Evolutionary conservation across 1,140 invertebrate genomes (phyloP).

Genomic region (Coenobita brevimanus): DNA sequence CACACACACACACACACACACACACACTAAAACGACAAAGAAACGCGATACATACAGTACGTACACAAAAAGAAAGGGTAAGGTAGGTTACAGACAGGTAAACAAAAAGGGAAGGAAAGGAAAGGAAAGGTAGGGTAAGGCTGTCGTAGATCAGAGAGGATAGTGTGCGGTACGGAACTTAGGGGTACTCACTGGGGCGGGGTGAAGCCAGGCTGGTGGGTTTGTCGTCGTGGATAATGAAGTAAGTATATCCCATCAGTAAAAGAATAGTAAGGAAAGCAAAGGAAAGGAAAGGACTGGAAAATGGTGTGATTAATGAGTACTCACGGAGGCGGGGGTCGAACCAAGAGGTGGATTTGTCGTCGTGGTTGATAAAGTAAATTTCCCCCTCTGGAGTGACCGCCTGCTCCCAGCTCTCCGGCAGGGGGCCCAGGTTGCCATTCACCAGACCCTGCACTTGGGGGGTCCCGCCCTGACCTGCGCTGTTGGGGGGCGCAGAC

Average conservation of each 20-base stretch:
- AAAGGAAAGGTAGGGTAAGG: no score
- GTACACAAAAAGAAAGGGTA: no score
- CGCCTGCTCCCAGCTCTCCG: conserved; percentile 97
- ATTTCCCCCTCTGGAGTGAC: conserved; percentile 93
- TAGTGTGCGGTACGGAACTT: no score
- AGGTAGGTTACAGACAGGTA: no score
- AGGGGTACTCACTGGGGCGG: no score
- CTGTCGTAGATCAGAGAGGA: no score
- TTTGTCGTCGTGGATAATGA: no score
- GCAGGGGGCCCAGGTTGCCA: conserved; percentile 83
- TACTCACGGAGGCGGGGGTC: conserved; percentile 96
- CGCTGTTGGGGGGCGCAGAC: conserved; percentile 8
- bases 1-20: not conserved
- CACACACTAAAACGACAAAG: not conserved
- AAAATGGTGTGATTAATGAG: not conserved
- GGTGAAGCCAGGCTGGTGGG: no score
- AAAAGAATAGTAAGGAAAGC: not conserved
- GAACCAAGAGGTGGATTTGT: conserved; percentile 96
- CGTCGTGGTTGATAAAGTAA: conserved; percentile 98
- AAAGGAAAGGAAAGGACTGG: not conserved
- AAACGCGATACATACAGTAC: no score
- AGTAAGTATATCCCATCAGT: no score
- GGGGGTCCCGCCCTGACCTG: not conserved
- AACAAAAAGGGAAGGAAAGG: no score
- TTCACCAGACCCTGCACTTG: conserved; percentile 42